Percentiles rank a stretch among this genome's conserved stretches.
These are phyloP conservation scores for Stenodema calcarata DNA, from an alignment of 2,888 invertebrate genomes.

Conservation along the genomic window DNA sequence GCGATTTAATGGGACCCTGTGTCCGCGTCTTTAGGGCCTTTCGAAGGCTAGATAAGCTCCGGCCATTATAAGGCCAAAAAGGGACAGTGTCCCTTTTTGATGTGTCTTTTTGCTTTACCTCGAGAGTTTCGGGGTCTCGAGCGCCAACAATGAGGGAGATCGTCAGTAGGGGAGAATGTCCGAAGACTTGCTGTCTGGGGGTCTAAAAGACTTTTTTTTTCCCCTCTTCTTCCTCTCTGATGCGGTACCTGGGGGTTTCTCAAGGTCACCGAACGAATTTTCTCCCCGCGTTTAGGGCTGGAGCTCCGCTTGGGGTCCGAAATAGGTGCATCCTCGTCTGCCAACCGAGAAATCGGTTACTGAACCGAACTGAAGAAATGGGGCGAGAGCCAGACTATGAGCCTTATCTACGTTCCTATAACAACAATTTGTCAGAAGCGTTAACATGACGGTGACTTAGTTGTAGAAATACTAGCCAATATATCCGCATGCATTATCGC, in stretches of 20 bases:
- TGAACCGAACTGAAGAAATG: no score
- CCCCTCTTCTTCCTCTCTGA: neutral
- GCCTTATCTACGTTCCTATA: no score
- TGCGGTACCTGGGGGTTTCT: neutral
- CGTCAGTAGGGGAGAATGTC: neutral
- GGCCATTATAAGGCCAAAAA: neutral
- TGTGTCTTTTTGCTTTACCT: neutral
- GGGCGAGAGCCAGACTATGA: no score
- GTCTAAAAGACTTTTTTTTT: neutral
- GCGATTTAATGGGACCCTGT: neutral
- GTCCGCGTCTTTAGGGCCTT: neutral
- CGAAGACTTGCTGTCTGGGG: conserved; percentile 15
- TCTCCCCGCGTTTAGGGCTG: neutral
- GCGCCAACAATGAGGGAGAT: neutral
- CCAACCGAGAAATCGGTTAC: neutral
- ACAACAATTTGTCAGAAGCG: no score
- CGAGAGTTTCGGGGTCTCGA: neutral
- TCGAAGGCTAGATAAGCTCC: neutral
- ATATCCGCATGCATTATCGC: no score
- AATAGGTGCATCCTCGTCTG: neutral
- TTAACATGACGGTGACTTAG: no score
- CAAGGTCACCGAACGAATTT: neutral
- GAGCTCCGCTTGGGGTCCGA: neutral
- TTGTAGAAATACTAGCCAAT: no score
- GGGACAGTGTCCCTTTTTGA: conserved; percentile 15